Percentiles rank a stretch among this genome's conserved stretches.
phyloP scores from a whole-genome alignment of 2,113 vertebrate species.

The Sturnus vulgaris region DNA sequence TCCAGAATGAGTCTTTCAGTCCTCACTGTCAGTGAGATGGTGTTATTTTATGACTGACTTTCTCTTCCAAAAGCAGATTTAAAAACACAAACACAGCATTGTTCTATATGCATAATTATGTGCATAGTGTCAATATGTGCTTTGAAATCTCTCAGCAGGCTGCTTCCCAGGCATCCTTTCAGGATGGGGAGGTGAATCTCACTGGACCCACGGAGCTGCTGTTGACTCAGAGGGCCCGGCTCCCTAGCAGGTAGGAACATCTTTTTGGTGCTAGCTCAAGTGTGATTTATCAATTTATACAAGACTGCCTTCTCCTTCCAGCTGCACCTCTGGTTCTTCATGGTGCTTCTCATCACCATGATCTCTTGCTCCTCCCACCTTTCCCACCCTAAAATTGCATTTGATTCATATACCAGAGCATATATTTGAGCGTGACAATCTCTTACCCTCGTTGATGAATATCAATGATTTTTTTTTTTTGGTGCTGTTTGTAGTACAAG shows the following conservation, averaged over 20 bases:
- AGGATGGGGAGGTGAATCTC: slow-evolving; percentile 62
- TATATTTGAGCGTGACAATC: neutral
- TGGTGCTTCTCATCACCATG: neutral
- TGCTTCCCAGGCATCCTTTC: slow-evolving; percentile 46
- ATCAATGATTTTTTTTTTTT: neutral
- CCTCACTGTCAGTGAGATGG: neutral
- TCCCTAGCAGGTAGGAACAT: slow-evolving; percentile 67
- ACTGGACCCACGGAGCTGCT: slow-evolving; percentile 50
- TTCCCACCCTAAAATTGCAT: neutral
- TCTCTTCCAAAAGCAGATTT: neutral
- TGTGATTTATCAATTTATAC: neutral
- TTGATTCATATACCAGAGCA: neutral
- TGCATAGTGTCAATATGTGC: neutral
- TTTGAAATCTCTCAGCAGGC: slow-evolving; percentile 67
- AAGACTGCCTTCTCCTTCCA: neutral
- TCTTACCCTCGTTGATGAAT: neutral
- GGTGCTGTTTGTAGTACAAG: neutral
- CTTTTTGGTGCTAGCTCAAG: neutral
- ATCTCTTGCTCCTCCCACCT: neutral
- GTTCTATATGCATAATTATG: neutral
- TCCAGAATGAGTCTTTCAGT: neutral
- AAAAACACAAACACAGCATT: neutral
- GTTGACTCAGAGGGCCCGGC: slow-evolving; percentile 20
- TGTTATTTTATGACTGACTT: neutral
- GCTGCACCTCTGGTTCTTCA: neutral